Conservation (phyloP, 2,113 vertebrate species). For the Lophius piscatorius region DNA sequence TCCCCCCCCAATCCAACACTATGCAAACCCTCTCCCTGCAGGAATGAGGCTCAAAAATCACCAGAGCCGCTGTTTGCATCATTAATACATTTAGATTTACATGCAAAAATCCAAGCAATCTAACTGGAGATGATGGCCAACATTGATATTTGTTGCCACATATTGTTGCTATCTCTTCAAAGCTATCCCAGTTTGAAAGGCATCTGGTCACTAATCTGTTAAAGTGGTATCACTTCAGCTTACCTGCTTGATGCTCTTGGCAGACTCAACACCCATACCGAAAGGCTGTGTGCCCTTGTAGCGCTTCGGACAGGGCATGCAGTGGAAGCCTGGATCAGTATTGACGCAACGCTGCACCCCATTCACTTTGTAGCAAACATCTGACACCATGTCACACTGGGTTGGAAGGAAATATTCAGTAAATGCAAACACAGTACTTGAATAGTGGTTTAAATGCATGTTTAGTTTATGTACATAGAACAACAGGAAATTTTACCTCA, state of each 20-base stretch:
- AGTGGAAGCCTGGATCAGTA: conserved; percentile 95
- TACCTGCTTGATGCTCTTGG: conserved; percentile 92
- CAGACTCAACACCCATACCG: conserved; percentile 88
- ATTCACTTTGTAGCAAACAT: conserved; percentile 88
- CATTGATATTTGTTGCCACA: neutral
- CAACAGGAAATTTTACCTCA: conserved; percentile 81
- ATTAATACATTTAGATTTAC: conserved; percentile 41
- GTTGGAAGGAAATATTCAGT: conserved; percentile 2
- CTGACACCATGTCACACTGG: conserved; percentile 91
- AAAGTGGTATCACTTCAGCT: conserved; percentile 26
- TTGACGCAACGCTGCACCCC: conserved; percentile 89
- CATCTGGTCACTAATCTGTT: conserved; percentile 3
- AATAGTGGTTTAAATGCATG: neutral
- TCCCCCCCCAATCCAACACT: conserved; percentile 6
- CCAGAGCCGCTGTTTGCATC: conserved; percentile 8
- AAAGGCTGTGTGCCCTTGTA: conserved; percentile 95
- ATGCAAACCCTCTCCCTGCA: conserved; percentile 21
- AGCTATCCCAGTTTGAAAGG: neutral
- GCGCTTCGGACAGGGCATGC: conserved; percentile 92
- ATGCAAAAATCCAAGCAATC: conserved; percentile 28
- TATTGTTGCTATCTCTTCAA: no score
- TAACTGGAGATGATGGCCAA: conserved; percentile 2
- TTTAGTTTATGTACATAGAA: neutral
- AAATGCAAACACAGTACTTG: neutral
- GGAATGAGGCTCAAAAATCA: conserved; percentile 39